Conservation (phyloP, 2,888 invertebrate genomes). For the Ditula angustiorana region DNA sequence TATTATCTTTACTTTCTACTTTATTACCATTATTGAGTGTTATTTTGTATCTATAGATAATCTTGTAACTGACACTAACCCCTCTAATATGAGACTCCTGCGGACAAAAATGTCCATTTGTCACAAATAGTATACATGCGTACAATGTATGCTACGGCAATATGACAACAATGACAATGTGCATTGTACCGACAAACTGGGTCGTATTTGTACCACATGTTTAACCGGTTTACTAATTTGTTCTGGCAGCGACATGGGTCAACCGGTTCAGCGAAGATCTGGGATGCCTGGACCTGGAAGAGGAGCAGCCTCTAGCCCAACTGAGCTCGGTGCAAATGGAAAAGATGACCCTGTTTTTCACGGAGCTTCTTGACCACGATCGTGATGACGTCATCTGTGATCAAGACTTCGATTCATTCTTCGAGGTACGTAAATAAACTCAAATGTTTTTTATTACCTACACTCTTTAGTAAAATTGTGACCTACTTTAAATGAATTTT, state of each 20-base stretch:
- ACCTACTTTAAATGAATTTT: background rate
- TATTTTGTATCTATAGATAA: no score
- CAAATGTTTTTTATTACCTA: no score
- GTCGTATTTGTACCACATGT: no score
- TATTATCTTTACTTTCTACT: no score
- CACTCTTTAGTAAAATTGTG: background rate
- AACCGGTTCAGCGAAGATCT: constrained; percentile 89
- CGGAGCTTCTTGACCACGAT: constrained; percentile 89
- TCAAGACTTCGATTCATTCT: constrained; percentile 89
- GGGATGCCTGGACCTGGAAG: constrained; percentile 82
- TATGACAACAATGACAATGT: no score
- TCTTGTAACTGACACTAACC: no score
- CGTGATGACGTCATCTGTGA: constrained; percentile 89
- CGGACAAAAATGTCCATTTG: no score
- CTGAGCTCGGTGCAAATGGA: constrained; percentile 88
- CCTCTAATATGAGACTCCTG: no score
- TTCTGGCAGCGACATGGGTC: constrained; percentile 89
- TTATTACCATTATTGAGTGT: no score
- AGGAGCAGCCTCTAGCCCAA: constrained; percentile 78
- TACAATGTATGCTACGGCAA: no score
- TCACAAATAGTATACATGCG: no score
- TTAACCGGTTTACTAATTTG: background rate
- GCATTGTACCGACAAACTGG: no score
- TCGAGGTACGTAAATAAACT: constrained; percentile 80
- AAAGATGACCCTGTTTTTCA: constrained; percentile 90